Base-by-base conservation (phyloP, 2,113 vertebrate genomes). In the Cottus gobio region DNA sequence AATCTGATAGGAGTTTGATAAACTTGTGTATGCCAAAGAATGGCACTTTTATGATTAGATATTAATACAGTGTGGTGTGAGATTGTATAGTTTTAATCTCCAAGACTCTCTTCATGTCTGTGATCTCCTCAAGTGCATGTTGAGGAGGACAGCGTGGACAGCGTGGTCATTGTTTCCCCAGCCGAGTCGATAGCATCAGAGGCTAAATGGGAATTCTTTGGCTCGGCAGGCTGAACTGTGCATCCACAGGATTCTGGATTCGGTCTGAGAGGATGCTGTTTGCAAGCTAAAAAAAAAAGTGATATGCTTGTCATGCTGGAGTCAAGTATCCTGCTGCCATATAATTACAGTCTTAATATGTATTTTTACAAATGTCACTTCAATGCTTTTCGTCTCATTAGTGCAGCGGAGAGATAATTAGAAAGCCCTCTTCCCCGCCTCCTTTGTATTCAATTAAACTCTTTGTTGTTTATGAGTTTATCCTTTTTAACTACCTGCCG, bases 331-430 rank as follows among this genome's bases (percentile, higher is more conserved):
- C 24, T 60, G 50, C 71, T 52, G 36, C 82, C 44, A 37, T 48
- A 36, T 72, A 82, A 86, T 90, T 79, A 71, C 74, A 77, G 71
- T 82, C 62, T 84, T 71, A 37, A 77, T 73, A 68, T 90, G 63
- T 44, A 79, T 85, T 80, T 82, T 88, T 50, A 73, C 12, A 83
- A 87, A 89, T 82, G 90, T 84, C 82, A 88, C 22, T 37, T 39
- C 4, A 24, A 37, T 57, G 82, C 67, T 65, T 80, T 78, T 36
- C 15, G 68, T 74, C 80, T 89, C 80, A 86, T 92, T n/a, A n/a
- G n/a, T n/a, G n/a, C n/a, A n/a, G 62, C 7, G 18, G 69, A 56
- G n/a, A 75, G 71, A 78, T 91, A 90, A 93, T 91, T 90, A 86
- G 73, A 71, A 58, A 64, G 37, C 65, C 56, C 73, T 85, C 58